A percentile compares a stretch with the other conserved stretches of the same genome.
Evolutionary conservation across 2,888 invertebrate genomes (phyloP).

Genomic region (Adineta ricciae): DNA sequence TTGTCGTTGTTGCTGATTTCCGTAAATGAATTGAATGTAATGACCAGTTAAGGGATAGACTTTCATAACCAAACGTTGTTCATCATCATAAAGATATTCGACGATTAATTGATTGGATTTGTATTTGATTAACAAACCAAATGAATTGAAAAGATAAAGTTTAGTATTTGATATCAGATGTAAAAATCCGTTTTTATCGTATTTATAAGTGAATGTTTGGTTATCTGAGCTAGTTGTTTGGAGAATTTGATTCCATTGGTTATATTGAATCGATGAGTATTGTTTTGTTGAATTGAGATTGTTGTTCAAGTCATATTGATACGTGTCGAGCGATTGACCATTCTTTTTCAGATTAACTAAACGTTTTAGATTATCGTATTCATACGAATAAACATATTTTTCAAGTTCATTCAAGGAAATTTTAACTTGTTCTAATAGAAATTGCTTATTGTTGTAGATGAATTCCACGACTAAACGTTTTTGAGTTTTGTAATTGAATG

Average conservation of each 20-base stretch:
- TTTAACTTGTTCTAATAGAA: not conserved
- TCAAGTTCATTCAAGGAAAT: not conserved
- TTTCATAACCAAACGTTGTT: not conserved
- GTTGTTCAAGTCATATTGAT: not conserved
- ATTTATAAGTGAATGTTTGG: not conserved
- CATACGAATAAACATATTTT: not conserved
- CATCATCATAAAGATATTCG: not conserved
- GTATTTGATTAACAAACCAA: not conserved
- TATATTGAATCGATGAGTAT: not conserved
- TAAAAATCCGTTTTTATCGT: not conserved
- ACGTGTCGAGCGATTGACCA: not conserved
- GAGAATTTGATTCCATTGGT: not conserved
- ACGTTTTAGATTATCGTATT: not conserved
- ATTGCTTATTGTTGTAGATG: not conserved
- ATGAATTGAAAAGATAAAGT: not conserved
- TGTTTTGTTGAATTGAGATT: not conserved
- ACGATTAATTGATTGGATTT: not conserved
- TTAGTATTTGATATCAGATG: not conserved
- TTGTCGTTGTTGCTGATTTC: not conserved
- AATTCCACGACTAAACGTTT: not conserved
- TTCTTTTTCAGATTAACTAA: not conserved
- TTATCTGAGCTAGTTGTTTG: not conserved
- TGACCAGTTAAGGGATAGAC: not conserved
- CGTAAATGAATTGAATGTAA: not conserved
- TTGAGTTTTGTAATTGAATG: not conserved